Evolutionary conservation across 2,113 vertebrate genomes (phyloP), one percentile per base, ranked within the genome.

Genomic region (Excalfactoria chinensis): DNA sequence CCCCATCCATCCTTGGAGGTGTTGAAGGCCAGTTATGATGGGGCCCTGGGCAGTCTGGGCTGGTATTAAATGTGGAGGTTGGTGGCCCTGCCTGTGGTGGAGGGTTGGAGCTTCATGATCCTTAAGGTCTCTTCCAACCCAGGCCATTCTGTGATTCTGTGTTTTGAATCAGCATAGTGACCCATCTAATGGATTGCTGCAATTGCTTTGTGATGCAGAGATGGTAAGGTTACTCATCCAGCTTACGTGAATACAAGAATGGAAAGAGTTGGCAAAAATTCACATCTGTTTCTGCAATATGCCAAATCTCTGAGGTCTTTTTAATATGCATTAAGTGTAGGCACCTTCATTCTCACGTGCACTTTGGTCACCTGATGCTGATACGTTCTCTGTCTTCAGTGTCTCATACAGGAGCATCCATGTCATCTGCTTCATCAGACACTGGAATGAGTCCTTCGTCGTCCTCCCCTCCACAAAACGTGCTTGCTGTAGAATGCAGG

Each of bases 401-500:
- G 97, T 99, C 99, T 41, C 98, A 99, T 63, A 97, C 98, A 37
- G 99, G 99, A 90, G 98, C 98, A 20, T 99, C 99, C 83, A 99
- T 99, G 93, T 99, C 99, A 9, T 99, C 99, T 17, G 99, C 98
- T 58, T 99, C 99, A 2, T 99, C 99, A 5, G 99, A 99, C 97
- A 99, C 99, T 7, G 99, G 98, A 43, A 99, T 99, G 99, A 99
- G 99, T 89, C 99, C 99, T 2, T 99, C 99, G 0, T 99, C 99
- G 0, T 98, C 99, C 34, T 99, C 99, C 82, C 99, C 99, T 84
- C 97, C 99, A 48, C 99, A 99, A 96, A 99, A 98, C 51, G 98
- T 98, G 53, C 98, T 99, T 59, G 99, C 99, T 41, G 98, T 99
- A 46, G 99, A 99, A 91, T 99, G 99, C 98, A 99, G 99, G 99